A percentile compares a stretch with the other conserved stretches of the same genome.
phyloP scores from a whole-genome alignment of 1,140 invertebrate genomes.

The Sesamia nonagrioides region DNA sequence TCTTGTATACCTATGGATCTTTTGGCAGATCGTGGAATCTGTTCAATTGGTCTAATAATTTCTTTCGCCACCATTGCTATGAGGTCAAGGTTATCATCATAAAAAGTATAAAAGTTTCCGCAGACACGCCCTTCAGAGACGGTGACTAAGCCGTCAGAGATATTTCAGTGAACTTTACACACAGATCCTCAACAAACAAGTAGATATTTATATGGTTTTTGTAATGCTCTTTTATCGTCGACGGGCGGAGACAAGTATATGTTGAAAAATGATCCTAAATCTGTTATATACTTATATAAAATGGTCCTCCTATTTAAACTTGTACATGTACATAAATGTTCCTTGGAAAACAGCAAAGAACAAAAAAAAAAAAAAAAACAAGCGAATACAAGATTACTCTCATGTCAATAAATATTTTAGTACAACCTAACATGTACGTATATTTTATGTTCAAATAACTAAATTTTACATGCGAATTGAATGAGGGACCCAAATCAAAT shows the following conservation, averaged over 20 bases:
- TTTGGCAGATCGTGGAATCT: not conserved
- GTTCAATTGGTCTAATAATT: not conserved
- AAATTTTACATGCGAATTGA: not conserved
- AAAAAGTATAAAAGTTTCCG: not conserved
- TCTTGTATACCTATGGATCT: not conserved
- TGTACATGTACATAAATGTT: no score
- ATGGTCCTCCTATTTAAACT: no score
- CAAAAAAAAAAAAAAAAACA: no score
- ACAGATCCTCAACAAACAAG: no score
- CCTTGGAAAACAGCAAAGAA: no score
- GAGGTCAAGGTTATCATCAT: not conserved
- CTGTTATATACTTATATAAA: no score
- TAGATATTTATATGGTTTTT: no score
- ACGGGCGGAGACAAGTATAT: no score
- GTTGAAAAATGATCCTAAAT: no score
- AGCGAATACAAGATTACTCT: no score
- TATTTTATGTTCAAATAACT: not conserved
- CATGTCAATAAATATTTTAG: not conserved
- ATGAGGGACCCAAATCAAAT: slow-evolving; percentile 3
- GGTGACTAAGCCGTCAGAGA: slow-evolving; percentile 14
- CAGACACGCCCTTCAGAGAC: not conserved
- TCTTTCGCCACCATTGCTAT: slow-evolving; percentile 6
- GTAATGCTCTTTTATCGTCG: no score
- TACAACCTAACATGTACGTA: no score
- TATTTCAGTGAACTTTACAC: not conserved